Evolutionary conservation across 2,113 vertebrate species (phyloP).

Genomic region (Colinus virginianus): DNA sequence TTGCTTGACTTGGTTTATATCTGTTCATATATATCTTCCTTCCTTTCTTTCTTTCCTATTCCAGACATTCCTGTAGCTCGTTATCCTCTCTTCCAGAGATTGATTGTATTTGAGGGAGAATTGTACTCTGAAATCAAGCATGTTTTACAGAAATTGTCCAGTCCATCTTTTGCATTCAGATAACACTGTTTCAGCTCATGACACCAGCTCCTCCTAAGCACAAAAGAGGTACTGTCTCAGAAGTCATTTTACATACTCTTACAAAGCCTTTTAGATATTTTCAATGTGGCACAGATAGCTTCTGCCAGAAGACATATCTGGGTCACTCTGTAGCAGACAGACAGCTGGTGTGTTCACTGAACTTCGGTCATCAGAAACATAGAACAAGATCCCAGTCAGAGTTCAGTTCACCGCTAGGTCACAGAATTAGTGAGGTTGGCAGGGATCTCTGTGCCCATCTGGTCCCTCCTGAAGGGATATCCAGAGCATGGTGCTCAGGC

Average conservation of each 20-base stretch:
- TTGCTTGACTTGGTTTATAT: rapidly evolving
- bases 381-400: rapidly evolving
- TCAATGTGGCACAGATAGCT: rapidly evolving
- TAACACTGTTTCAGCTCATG: neutral
- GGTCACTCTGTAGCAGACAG: neutral
- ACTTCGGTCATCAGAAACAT: rapidly evolving
- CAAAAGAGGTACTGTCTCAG: neutral
- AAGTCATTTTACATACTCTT: neutral
- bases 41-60: neutral
- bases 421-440: too few relatives aligned
- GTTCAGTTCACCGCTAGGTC: rapidly evolving
- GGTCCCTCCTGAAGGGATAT: too few relatives aligned
- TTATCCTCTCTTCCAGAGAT: neutral
- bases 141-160: neutral
- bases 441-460: too few relatives aligned
- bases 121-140: neutral
- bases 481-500: neutral
- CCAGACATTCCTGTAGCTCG: neutral
- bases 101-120: neutral
- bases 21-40: too few relatives aligned
- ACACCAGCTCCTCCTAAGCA: neutral
- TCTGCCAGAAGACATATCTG: rapidly evolving
- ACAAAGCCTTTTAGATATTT: neutral
- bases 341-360: neutral
- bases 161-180: neutral